Evolutionary conservation across 2,113 vertebrate species (phyloP).

Genomic region (Macroglossus sobrinus): DNA sequence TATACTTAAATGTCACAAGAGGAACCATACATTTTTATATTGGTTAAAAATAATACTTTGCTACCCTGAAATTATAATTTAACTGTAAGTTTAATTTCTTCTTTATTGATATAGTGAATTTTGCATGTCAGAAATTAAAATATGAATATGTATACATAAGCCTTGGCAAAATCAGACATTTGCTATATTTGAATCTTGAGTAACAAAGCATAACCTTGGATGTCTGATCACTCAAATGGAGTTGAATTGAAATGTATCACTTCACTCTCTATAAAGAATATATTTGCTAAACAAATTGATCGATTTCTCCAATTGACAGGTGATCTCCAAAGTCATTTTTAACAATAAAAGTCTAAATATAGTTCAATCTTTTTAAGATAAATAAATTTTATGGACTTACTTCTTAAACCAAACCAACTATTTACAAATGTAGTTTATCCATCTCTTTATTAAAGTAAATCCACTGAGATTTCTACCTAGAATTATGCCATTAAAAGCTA

Average conservation of each 20-base stretch:
- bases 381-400: background rate
- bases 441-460: background rate
- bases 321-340: background rate
- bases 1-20: background rate
- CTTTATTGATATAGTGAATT: background rate
- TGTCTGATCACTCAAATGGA: constrained; percentile 1
- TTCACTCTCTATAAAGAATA: background rate
- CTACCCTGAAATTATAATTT: background rate
- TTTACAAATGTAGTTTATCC: background rate
- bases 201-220: background rate
- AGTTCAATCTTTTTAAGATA: background rate
- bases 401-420: background rate
- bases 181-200: background rate
- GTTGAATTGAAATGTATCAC: background rate
- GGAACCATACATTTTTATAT: background rate
- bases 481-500: background rate
- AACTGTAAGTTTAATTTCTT: background rate
- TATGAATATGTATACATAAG: background rate
- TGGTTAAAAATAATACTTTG: background rate
- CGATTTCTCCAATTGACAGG: background rate
- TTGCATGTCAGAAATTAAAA: background rate
- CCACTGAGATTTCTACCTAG: background rate
- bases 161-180: background rate
- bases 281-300: background rate
- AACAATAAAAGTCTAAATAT: background rate